A percentile compares a stretch with the other conserved stretches of the same genome.
phyloP scores from a whole-genome alignment of 2,888 invertebrate species.

The Nephrotoma guestfalica region DNA sequence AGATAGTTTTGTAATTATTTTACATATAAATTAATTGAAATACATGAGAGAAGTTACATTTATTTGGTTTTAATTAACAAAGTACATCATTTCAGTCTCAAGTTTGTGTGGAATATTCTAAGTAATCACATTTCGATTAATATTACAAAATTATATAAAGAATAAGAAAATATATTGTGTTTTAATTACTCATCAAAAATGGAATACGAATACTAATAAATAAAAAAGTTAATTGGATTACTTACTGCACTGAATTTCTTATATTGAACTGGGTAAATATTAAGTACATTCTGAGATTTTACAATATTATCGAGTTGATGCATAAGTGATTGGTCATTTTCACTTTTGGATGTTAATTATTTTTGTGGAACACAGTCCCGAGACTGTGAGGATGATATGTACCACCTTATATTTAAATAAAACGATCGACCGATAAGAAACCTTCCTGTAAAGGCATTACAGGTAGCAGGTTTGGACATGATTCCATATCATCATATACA shows the following conservation, averaged over 20 bases:
- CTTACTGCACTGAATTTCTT: background rate
- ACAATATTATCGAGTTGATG: background rate
- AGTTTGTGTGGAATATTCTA: background rate
- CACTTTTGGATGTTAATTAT: too few relatives aligned
- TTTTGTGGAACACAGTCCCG: too few relatives aligned
- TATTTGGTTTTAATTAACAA: background rate
- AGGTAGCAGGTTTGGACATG: too few relatives aligned
- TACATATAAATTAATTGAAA: background rate
- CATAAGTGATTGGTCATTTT: background rate
- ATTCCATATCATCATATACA: too few relatives aligned
- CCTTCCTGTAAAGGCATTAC: too few relatives aligned
- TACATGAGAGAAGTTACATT: background rate
- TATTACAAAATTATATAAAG: background rate
- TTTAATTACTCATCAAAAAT: background rate
- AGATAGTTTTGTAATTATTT: background rate
- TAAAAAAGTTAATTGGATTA: background rate
- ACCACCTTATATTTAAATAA: too few relatives aligned
- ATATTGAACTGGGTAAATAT: background rate
- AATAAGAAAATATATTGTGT: background rate
- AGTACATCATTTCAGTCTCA: background rate
- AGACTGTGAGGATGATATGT: too few relatives aligned
- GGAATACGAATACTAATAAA: background rate
- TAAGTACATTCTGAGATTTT: background rate
- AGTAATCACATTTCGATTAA: background rate
- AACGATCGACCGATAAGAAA: too few relatives aligned